Evolutionary conservation across 2,888 invertebrate species (phyloP).

Genomic region (Dromius quadrimaculatus): DNA sequence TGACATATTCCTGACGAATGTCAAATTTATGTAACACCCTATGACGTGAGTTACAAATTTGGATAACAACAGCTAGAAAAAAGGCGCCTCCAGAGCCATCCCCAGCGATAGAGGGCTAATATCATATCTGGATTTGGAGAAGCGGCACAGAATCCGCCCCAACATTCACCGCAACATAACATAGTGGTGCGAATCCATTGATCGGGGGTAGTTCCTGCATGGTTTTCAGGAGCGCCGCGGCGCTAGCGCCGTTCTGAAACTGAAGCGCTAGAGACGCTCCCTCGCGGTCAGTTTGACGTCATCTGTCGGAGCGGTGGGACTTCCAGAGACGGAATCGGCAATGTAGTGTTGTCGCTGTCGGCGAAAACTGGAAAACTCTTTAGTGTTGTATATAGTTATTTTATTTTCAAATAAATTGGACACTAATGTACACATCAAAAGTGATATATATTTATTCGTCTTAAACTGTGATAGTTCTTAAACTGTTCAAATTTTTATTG

Average conservation of each 20-base stretch:
- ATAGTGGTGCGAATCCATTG: constrained; percentile 58
- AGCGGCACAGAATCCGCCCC: constrained; percentile 15
- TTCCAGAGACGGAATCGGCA: constrained; percentile 17
- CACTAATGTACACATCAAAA: constrained; percentile 21
- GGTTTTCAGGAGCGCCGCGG: constrained; percentile 53
- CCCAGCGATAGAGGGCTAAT: neutral
- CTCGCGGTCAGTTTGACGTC: constrained; percentile 52
- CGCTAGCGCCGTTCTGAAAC: constrained; percentile 47
- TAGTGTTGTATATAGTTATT: constrained; percentile 14
- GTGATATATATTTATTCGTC: constrained; percentile 44
- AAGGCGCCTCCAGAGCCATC: neutral
- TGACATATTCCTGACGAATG: constrained; percentile 16
- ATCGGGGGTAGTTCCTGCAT: constrained; percentile 58
- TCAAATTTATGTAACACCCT: neutral
- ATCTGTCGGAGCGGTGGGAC: constrained; percentile 44
- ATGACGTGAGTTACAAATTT: constrained; percentile 6
- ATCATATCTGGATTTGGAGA: neutral
- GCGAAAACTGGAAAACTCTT: constrained; percentile 22
- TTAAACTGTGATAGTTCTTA: constrained; percentile 62
- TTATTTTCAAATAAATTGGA: constrained; percentile 14
- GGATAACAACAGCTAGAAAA: constrained; percentile 2
- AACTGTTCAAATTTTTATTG: constrained; percentile 60
- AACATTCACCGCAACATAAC: constrained; percentile 39
- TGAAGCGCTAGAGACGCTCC: constrained; percentile 50
- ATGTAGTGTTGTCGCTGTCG: constrained; percentile 10